A percentile compares a stretch with the other conserved stretches of the same genome.
These are phyloP conservation scores for Nephrotoma guestfalica DNA, from an alignment of 2,888 invertebrate genomes.

Conservation along the genomic window DNA sequence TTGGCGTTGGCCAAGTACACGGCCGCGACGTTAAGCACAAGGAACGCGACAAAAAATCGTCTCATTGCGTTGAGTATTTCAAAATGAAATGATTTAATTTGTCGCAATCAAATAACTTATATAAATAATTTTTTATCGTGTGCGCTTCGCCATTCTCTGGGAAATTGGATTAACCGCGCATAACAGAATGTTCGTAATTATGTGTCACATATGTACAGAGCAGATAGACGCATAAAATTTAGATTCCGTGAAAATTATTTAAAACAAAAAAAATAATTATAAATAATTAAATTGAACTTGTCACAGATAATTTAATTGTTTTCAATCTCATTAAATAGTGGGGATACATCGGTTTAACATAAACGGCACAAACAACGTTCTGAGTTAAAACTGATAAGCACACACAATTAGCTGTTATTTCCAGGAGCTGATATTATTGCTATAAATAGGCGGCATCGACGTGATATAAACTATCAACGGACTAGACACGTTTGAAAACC, in stretches of 20 bases:
- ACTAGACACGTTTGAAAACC: not conserved
- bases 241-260: not conserved
- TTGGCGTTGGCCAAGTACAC: not conserved
- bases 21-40: not conserved
- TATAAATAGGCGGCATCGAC: not conserved
- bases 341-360: not conserved
- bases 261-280: not conserved
- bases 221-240: not conserved
- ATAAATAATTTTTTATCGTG: not conserved
- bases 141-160: not conserved
- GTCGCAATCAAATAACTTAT: not conserved
- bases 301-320: not conserved
- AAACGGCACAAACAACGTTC: not conserved
- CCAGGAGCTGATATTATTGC: not conserved
- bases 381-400: not conserved
- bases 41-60: not conserved
- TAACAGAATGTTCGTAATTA: not conserved
- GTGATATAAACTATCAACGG: not conserved
- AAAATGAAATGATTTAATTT: not conserved
- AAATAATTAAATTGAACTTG: not conserved
- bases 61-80: not conserved
- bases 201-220: not conserved
- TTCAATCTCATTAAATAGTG: not conserved
- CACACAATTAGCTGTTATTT: not conserved
- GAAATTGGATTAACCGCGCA: not conserved